Evolutionary conservation across 2,113 vertebrate genomes (phyloP).

Genomic region (Rhinolophus sinicus): DNA sequence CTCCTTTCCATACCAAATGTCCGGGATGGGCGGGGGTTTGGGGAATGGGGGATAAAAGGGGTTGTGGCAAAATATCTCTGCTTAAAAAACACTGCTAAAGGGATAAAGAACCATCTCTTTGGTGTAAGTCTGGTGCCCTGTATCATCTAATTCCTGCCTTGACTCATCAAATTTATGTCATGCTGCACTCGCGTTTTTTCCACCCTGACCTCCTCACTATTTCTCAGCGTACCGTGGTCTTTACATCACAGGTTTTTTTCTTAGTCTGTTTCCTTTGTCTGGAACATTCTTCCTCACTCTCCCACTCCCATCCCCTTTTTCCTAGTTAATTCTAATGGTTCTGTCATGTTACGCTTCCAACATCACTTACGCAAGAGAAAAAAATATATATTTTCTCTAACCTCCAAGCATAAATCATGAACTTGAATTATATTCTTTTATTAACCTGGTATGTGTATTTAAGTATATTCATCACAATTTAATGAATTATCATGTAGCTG

Average conservation of each 20-base stretch:
- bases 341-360: not conserved
- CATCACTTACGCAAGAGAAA: not conserved
- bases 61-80: not conserved
- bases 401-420: not conserved
- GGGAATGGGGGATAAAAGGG: not conserved
- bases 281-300: not conserved
- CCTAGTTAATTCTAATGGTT: not conserved
- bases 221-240: not conserved
- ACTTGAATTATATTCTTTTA: not conserved
- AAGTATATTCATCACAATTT: not conserved
- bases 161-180: too few species aligned
- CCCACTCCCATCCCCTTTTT: not conserved
- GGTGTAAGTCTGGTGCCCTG: too few species aligned
- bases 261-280: not conserved
- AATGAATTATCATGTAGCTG: too few species aligned
- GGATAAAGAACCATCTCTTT: not conserved
- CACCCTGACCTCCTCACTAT: not conserved
- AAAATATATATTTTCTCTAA: not conserved
- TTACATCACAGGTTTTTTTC: not conserved
- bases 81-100: not conserved
- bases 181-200: not conserved
- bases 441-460: not conserved
- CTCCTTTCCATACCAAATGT: not conserved
- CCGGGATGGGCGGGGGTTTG: not conserved
- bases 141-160: too few species aligned